These are phyloP conservation scores for Enteromius fasciolatus DNA, from an alignment of 2,797 vertebrate species.

Conservation along the genomic window DNA sequence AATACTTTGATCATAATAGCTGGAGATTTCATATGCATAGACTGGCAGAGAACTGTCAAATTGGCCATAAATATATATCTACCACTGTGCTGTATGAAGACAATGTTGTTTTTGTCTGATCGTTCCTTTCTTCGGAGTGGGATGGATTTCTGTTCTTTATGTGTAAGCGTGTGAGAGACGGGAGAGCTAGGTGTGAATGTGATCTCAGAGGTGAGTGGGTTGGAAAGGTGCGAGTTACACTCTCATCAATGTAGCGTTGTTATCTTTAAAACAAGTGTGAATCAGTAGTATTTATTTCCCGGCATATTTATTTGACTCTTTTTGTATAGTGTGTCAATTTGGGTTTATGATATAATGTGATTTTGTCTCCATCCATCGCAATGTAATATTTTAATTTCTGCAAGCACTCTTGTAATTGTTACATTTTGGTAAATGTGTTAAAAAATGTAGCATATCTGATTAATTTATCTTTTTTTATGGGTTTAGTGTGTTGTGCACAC, in stretches of 20 bases:
- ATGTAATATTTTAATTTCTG: constrained; percentile 52
- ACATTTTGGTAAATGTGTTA: constrained; percentile 49
- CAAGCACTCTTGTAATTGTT: constrained; percentile 54
- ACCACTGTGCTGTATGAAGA: constrained; percentile 59
- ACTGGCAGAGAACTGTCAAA: constrained; percentile 54
- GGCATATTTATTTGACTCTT: constrained; percentile 72
- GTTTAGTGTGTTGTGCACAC: constrained; percentile 45
- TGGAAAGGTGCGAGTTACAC: constrained; percentile 65
- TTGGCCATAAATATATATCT: constrained; percentile 56
- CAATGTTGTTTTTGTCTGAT: constrained; percentile 50
- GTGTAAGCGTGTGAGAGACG: constrained; percentile 25
- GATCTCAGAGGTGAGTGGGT: constrained; percentile 50
- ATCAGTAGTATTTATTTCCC: constrained; percentile 66
- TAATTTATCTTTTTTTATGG: constrained; percentile 42
- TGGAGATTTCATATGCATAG: constrained; percentile 57
- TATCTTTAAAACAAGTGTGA: constrained; percentile 68
- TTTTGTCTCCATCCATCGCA: constrained; percentile 58
- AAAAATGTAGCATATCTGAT: constrained; percentile 62
- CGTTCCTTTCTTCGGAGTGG: constrained; percentile 14
- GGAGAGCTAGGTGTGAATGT: neutral
- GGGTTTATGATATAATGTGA: constrained; percentile 58
- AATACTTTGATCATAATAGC: constrained; percentile 46
- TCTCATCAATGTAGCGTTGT: constrained; percentile 78
- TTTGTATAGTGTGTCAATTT: constrained; percentile 71
- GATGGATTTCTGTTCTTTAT: constrained; percentile 30